phyloP scores from a whole-genome alignment of 2,113 vertebrate genomes.

The Dasyurus viverrinus region DNA sequence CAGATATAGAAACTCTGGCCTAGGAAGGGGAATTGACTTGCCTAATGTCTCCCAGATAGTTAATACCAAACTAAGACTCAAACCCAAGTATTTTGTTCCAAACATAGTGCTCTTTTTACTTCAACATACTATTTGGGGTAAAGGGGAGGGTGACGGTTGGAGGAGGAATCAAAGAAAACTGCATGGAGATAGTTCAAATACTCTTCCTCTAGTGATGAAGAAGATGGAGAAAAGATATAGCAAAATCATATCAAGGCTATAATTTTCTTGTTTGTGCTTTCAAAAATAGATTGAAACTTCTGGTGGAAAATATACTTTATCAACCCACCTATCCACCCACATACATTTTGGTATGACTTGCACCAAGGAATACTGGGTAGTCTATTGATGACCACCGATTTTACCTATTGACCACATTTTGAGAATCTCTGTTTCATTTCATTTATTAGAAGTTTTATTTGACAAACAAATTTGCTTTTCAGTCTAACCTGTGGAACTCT shows the following conservation, averaged over 20 bases:
- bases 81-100: not conserved
- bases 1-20: not conserved
- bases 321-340: not conserved
- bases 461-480: not conserved
- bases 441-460: not conserved
- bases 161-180: not conserved
- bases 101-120: not conserved
- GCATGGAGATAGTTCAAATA: not conserved
- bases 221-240: not conserved
- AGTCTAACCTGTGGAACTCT: not conserved
- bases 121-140: not conserved
- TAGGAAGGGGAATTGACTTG: not conserved
- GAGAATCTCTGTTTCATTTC: conserved; percentile 7
- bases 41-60: not conserved
- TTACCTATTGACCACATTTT: not conserved
- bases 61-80: not conserved
- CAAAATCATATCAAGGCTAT: not conserved
- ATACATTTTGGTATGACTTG: not conserved
- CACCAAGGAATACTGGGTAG: not conserved
- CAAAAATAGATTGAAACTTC: not conserved
- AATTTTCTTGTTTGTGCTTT: not conserved
- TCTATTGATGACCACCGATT: not conserved
- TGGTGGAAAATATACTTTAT: not conserved
- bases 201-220: not conserved
- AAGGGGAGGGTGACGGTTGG: not conserved